A percentile compares a stretch with the other conserved stretches of the same genome.
Conservation (phyloP, 1,140 invertebrate species). For the Drosophila orosa region DNA sequence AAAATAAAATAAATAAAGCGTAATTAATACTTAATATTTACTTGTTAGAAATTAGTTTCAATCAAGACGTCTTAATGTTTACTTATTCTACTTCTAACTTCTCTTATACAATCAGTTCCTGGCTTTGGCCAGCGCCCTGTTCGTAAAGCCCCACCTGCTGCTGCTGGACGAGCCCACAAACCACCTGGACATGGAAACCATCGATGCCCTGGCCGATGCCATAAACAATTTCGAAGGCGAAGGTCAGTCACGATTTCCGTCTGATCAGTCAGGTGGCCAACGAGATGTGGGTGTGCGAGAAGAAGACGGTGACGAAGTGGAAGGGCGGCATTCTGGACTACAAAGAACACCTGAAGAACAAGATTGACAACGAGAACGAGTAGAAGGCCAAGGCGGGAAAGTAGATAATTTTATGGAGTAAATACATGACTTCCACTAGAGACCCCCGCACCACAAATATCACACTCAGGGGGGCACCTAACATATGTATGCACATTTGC, state of each 20-base stretch:
- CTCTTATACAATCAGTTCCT: too few species aligned
- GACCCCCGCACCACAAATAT: too few species aligned
- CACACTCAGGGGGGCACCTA: too few species aligned
- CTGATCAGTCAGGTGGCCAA: constrained; percentile 88
- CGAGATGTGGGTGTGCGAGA: constrained; percentile 5
- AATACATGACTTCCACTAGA: too few species aligned
- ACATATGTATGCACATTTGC: too few species aligned
- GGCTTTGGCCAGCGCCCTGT: too few species aligned
- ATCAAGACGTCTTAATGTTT: too few species aligned
- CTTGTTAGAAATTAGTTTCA: too few species aligned
- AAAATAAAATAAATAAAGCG: too few species aligned
- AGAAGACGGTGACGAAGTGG: background rate
- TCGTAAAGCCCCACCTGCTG: constrained; percentile 91
- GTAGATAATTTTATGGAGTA: background rate
- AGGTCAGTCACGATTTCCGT: constrained; percentile 98
- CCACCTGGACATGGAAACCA: constrained; percentile 99
- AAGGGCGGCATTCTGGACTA: constrained; percentile 9
- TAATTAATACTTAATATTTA: too few species aligned
- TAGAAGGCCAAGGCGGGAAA: background rate
- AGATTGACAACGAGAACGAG: background rate
- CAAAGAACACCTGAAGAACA: background rate
- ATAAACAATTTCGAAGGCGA: constrained; percentile 98
- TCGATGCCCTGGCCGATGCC: constrained; percentile 98
- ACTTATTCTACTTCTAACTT: too few species aligned
- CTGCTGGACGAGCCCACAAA: constrained; percentile 99